Percentiles rank a stretch among this genome's conserved stretches.
These are phyloP conservation scores for Zygothrica quintamaculata DNA, from an alignment of 2,888 invertebrate species.

Conservation along the genomic window DNA sequence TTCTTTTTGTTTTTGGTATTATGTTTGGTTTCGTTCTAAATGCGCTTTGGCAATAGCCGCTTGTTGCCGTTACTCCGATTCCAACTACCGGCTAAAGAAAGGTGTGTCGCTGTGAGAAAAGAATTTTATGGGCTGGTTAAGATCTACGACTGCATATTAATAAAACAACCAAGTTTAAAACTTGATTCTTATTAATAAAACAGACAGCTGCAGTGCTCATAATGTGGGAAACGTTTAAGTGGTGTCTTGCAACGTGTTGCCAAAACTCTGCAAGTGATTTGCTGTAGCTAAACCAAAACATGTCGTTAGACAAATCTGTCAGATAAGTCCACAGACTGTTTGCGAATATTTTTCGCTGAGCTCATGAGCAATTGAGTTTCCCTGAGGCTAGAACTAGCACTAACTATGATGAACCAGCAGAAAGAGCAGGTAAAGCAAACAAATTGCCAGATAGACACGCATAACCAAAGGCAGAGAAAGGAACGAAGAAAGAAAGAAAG, in stretches of 20 bases:
- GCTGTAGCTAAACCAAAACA: conserved; percentile 28
- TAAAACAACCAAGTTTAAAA: conserved; percentile 11
- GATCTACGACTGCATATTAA: conserved; percentile 29
- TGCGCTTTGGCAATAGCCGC: conserved; percentile 71
- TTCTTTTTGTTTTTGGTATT: conserved; percentile 1
- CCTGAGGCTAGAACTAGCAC: conserved; percentile 21
- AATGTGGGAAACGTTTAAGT: conserved; percentile 53
- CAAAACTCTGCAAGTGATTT: conserved; percentile 56
- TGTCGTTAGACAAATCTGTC: conserved; percentile 57
- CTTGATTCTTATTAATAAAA: conserved; percentile 30
- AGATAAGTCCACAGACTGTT: conserved; percentile 53
- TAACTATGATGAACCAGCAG: conserved; percentile 52
- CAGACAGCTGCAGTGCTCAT: conserved; percentile 16
- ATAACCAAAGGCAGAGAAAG: conserved; percentile 17
- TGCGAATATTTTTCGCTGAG: conserved; percentile 59
- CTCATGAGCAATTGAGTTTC: conserved; percentile 60
- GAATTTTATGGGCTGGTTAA: conserved; percentile 49
- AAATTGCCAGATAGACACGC: conserved; percentile 53
- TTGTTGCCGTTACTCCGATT: conserved; percentile 54
- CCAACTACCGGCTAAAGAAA: conserved; percentile 8
- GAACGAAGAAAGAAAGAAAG: conserved; percentile 34
- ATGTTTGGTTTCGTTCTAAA: conserved; percentile 50
- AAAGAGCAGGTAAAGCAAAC: conserved; percentile 47
- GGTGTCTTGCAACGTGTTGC: conserved; percentile 53
- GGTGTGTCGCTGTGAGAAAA: conserved; percentile 69